Evolutionary conservation across 1,140 invertebrate genomes (phyloP).

Genomic region (Drosophila nasuta): DNA sequence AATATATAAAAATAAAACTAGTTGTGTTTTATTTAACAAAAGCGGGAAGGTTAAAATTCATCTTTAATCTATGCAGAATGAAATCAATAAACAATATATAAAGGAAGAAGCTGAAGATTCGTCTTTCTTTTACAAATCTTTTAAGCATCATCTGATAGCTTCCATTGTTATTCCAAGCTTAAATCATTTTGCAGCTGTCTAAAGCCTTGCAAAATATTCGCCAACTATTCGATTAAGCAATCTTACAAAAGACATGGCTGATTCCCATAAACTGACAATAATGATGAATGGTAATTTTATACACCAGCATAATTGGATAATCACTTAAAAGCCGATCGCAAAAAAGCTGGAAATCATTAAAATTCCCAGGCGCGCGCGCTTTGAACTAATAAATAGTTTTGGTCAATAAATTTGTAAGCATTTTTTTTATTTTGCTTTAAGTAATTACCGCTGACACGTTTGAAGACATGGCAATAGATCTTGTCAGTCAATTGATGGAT

Average conservation of each 20-base stretch:
- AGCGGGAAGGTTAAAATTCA: neutral
- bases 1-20: constrained; percentile 10
- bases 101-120: too few relatives aligned
- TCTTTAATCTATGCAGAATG: too few relatives aligned
- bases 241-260: neutral
- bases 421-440: neutral
- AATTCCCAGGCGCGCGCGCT: neutral
- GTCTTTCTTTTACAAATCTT: too few relatives aligned
- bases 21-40: neutral
- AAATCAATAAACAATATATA: too few relatives aligned
- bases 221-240: neutral
- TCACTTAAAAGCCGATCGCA: neutral
- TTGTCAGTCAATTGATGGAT: constrained; percentile 38
- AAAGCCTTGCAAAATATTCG: neutral
- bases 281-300: constrained; percentile 6
- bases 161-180: too few relatives aligned
- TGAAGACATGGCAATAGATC: constrained; percentile 8
- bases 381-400: constrained; percentile 22
- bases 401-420: constrained; percentile 24
- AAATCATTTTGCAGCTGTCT: too few relatives aligned
- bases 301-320: neutral
- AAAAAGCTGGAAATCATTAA: constrained; percentile 15
- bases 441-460: constrained; percentile 12
- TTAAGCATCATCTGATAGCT: too few relatives aligned
- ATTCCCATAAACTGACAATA: neutral